Evolutionary conservation across 1,140 invertebrate genomes (phyloP), one percentile per base, ranked within the genome.

Genomic region (Papilio polyxenes): DNA sequence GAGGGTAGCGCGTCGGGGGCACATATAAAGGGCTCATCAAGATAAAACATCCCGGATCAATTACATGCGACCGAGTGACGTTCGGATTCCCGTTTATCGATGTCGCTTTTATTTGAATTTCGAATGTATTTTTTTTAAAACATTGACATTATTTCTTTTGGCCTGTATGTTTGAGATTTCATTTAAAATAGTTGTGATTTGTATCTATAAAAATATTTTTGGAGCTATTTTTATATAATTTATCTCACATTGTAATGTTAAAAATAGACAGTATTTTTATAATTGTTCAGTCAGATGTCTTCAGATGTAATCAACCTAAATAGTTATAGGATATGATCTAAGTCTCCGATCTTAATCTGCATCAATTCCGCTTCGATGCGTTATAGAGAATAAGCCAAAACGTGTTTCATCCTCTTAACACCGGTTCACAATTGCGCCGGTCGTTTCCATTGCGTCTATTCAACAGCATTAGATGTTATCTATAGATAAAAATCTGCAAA

Each of bases 41-140:
- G 93, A 94, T 94, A 94, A 94, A 92, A 90, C 88, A 91, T 93
- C 90, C 89, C 87, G 92, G 92, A 93, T 94, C 93, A 93, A 93
- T 94, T 94, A 93, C 93, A 93, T 88, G 87, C 88, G 88, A 85
- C 86, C 90, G 91, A 92, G 88, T 93, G 92, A 92, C 91, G 90
- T 93, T 89, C 87, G 83, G 87, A 90, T 90, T 92, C 90, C 89
- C 89, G 89, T 92, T 94, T 86, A 87, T 90, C 88, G 89, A 91
- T 88, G 85, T 82, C 75, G 88, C 86, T 89, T 90, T 90, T 88
- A 83, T 91, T 89, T 82, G 77, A 75, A 83, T 83, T 82, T 82
- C 69, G 59, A 82, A 80, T 83, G 79, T 80, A 48, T 83, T 87
- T 88, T 85, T 84, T 82, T 88, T 85, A 84, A 69, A 87, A 83